Evolutionary conservation across 2,797 vertebrate species (phyloP).

Genomic region (Dromococcyx pavoninus): DNA sequence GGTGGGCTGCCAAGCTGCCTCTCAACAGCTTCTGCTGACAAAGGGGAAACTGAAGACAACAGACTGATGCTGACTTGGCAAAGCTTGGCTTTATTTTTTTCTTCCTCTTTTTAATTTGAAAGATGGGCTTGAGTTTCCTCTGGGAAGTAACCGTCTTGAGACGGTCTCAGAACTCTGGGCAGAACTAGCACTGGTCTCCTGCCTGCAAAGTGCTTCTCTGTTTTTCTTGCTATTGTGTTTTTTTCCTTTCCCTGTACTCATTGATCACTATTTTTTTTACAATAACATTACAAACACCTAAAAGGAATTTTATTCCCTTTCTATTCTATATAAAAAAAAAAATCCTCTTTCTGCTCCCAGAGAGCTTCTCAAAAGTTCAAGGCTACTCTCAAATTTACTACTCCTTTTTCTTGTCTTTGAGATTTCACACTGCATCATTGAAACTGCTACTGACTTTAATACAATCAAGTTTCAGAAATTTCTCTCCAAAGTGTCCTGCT

Average conservation of each 20-base stretch:
- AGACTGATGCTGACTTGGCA: constrained; percentile 8
- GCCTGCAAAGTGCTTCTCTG: neutral
- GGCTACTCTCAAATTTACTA: neutral
- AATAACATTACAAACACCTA: neutral
- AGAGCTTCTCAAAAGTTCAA: neutral
- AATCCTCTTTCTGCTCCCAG: neutral
- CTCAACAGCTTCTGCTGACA: constrained; percentile 27
- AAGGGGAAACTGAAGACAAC: constrained; percentile 12
- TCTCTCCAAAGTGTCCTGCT: neutral
- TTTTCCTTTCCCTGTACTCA: neutral
- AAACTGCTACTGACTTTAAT: neutral
- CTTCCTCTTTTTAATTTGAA: constrained; percentile 39
- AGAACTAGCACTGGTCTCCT: neutral
- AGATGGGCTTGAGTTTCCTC: constrained; percentile 13
- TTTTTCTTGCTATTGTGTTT: neutral
- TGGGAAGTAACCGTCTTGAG: neutral
- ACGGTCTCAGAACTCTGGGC: neutral
- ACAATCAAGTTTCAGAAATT: neutral
- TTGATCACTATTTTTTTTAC: neutral
- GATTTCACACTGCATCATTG: neutral
- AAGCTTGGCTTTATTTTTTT: neutral
- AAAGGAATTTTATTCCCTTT: neutral
- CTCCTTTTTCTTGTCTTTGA: neutral
- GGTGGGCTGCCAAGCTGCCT: constrained; percentile 3
- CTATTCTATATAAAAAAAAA: neutral